phyloP scores from a whole-genome alignment of 2,113 vertebrate genomes.

The Elephantulus edwardii region DNA sequence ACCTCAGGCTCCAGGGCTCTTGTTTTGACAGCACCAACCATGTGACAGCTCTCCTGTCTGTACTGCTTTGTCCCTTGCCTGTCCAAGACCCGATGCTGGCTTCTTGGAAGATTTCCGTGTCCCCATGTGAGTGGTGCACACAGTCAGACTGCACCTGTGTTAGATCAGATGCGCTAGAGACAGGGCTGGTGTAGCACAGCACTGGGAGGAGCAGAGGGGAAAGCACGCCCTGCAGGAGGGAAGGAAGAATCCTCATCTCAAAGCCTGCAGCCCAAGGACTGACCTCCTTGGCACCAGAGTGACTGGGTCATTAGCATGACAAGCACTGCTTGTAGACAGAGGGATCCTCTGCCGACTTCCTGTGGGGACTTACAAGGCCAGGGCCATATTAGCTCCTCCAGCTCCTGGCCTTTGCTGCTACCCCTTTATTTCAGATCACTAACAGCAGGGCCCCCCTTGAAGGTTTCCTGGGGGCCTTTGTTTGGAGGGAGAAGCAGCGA shows the following conservation, averaged over 20 bases:
- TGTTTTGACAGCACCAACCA: not conserved
- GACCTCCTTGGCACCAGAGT: conserved; percentile 42
- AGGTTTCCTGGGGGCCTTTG: conserved; percentile 76
- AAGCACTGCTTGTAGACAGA: conserved; percentile 69
- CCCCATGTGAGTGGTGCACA: not conserved
- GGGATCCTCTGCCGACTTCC: conserved; percentile 62
- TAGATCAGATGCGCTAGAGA: rapidly evolving
- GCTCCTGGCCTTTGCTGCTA: conserved; percentile 60
- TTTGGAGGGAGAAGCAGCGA: conserved; percentile 66
- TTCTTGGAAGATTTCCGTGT: not conserved
- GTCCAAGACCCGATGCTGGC: not conserved
- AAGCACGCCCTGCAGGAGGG: rapidly evolving
- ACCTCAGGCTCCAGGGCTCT: not conserved
- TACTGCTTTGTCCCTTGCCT: not conserved
- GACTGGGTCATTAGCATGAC: conserved; percentile 78
- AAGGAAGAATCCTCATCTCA: not conserved
- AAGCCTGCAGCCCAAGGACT: conserved; percentile 42
- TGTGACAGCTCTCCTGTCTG: not conserved
- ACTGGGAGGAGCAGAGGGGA: not conserved
- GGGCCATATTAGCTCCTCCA: no score
- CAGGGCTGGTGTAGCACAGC: not conserved
- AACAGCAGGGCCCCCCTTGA: conserved; percentile 65
- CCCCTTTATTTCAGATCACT: conserved; percentile 66
- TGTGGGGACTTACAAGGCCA: conserved; percentile 59
- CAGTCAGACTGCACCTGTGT: not conserved